A percentile compares a stretch with the other conserved stretches of the same genome.
Conservation (phyloP, 1,140 invertebrate genomes). For the Heliconius eleuchia region DNA sequence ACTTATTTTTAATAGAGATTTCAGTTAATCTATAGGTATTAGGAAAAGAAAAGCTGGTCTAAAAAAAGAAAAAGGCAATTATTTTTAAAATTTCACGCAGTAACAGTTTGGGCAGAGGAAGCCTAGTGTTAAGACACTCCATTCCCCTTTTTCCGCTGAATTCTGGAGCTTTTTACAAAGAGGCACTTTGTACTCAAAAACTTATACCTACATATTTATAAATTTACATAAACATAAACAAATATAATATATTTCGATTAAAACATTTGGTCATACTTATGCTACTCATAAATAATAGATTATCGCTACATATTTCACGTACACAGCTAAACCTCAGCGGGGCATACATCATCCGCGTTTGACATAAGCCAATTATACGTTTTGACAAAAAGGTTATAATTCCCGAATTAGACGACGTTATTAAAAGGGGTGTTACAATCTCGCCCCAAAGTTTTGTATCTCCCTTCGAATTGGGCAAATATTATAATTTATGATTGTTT, state of each 20-base stretch:
- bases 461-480: conserved; percentile 22
- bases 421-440: conserved; percentile 21
- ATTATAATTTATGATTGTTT: conserved; percentile 33
- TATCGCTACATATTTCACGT: conserved; percentile 2
- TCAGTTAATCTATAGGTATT: too few relatives aligned
- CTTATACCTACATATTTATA: too few relatives aligned
- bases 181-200: too few relatives aligned
- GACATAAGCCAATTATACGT: conserved; percentile 21
- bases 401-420: conserved; percentile 20
- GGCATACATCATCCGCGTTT: conserved; percentile 21
- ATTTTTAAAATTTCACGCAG: too few relatives aligned
- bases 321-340: conserved; percentile 11
- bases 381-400: conserved; percentile 25
- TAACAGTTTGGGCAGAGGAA: too few relatives aligned
- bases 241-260: neutral
- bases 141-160: too few relatives aligned
- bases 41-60: too few relatives aligned
- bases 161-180: too few relatives aligned
- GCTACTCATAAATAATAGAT: conserved; percentile 4
- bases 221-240: too few relatives aligned
- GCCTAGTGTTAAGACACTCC: too few relatives aligned
- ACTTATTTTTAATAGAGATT: too few relatives aligned
- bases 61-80: too few relatives aligned
- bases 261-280: neutral
- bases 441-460: conserved; percentile 19